A percentile compares a stretch with the other conserved stretches of the same genome.
phyloP scores from a whole-genome alignment of 2,797 vertebrate species.

The Gallirallus australis region DNA sequence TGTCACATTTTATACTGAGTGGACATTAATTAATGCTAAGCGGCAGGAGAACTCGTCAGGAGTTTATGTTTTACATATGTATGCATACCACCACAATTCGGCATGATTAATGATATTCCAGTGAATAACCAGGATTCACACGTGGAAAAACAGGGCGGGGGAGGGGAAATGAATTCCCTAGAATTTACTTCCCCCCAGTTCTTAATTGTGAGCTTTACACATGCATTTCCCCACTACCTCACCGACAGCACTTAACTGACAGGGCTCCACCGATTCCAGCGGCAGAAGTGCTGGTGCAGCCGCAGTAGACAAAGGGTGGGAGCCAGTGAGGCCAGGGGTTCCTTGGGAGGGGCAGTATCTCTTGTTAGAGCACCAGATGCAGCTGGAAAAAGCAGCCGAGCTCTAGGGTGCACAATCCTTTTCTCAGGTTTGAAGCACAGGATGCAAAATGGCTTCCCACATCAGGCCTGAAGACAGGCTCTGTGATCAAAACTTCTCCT shows the following conservation, averaged over 20 bases:
- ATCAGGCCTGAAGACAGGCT: background rate
- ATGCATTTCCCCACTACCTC: background rate
- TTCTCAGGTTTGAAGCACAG: background rate
- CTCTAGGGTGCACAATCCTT: background rate
- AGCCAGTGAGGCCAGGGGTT: background rate
- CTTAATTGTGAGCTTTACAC: background rate
- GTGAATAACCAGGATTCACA: constrained; percentile 23
- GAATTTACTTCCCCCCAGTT: background rate
- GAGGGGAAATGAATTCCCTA: background rate
- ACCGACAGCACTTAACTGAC: background rate
- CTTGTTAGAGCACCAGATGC: background rate
- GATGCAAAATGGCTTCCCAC: constrained; percentile 7
- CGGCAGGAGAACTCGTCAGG: constrained; percentile 15
- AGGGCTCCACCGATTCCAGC: background rate
- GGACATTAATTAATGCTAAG: constrained; percentile 56
- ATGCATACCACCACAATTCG: constrained; percentile 13
- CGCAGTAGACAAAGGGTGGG: rapidly evolving
- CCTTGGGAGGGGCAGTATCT: background rate
- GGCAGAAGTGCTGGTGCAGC: background rate
- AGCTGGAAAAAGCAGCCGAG: constrained; percentile 10
- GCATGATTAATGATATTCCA: constrained; percentile 43
- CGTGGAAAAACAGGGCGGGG: background rate
- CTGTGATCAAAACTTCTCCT: background rate
- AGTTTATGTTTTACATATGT: constrained; percentile 52
- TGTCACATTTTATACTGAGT: constrained; percentile 41